A percentile compares a stretch with the other conserved stretches of the same genome.
phyloP scores from a whole-genome alignment of 2,797 vertebrate species.

The Artibeus lituratus region DNA sequence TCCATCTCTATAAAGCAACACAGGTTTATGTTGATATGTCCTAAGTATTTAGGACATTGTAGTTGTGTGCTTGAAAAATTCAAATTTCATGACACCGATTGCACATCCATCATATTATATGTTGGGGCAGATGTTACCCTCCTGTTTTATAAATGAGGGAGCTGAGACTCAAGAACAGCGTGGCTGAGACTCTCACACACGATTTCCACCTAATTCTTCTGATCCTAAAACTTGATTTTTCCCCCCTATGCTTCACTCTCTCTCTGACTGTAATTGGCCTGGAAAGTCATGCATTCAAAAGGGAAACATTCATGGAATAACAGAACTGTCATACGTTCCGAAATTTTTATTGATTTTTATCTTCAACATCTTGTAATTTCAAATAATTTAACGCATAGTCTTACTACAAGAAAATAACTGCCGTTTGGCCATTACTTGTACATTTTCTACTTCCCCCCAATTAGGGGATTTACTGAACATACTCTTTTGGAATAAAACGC shows the following conservation, averaged over 20 bases:
- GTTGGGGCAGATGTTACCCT: not conserved
- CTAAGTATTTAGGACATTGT: not conserved
- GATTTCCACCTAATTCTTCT: not conserved
- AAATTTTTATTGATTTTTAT: slow-evolving; percentile 24
- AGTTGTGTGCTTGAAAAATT: slow-evolving; percentile 22
- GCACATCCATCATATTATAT: not conserved
- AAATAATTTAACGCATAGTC: slow-evolving; percentile 22
- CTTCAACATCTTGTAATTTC: slow-evolving; percentile 30
- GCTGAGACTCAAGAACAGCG: not conserved
- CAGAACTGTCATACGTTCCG: not conserved
- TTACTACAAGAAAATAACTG: slow-evolving; percentile 31
- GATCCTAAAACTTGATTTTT: not conserved
- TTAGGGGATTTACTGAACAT: slow-evolving; percentile 33
- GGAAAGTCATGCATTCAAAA: slow-evolving; percentile 1
- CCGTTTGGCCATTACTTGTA: not conserved
- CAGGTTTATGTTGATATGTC: not conserved
- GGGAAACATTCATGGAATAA: slow-evolving; percentile 18
- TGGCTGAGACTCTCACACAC: not conserved
- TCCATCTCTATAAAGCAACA: not conserved
- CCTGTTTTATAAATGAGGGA: not conserved
- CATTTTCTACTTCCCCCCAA: slow-evolving; percentile 12
- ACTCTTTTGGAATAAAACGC: slow-evolving; percentile 39
- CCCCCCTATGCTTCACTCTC: not conserved
- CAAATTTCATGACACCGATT: not conserved
- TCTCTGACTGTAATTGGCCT: slow-evolving; percentile 34